These are phyloP conservation scores for Druon quercuslanigerum DNA, from an alignment of 1,140 invertebrate species.

Conservation along the genomic window DNA sequence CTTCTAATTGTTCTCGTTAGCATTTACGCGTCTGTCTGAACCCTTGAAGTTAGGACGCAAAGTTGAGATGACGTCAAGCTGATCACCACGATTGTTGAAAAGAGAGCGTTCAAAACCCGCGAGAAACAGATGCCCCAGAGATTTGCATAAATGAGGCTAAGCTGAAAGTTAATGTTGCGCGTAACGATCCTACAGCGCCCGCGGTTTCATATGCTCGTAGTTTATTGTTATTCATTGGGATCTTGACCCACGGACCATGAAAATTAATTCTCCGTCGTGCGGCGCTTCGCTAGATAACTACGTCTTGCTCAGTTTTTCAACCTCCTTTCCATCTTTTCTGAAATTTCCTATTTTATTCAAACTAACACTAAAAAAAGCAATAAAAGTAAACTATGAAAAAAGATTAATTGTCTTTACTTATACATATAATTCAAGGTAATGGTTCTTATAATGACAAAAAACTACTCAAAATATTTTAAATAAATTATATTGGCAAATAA, in stretches of 20 bases:
- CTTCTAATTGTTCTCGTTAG: constrained; percentile 75
- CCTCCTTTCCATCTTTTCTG: background rate
- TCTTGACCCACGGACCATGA: constrained; percentile 49
- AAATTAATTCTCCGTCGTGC: constrained; percentile 55
- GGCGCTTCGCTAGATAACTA: background rate
- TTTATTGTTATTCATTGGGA: constrained; percentile 63
- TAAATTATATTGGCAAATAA: background rate
- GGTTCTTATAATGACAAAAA: no score
- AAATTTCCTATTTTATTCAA: background rate
- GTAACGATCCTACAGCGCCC: constrained; percentile 55
- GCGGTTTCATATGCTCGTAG: constrained; percentile 45
- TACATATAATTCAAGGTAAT: no score
- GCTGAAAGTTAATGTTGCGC: constrained; percentile 62
- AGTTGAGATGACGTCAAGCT: constrained; percentile 55
- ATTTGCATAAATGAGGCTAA: constrained; percentile 70
- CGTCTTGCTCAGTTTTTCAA: constrained; percentile 1
- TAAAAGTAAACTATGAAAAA: no score
- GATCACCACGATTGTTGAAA: constrained; percentile 43
- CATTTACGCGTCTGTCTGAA: constrained; percentile 74
- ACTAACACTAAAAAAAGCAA: no score
- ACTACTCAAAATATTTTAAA: background rate
- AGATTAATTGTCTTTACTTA: no score
- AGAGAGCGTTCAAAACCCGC: constrained; percentile 41
- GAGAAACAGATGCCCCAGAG: constrained; percentile 64
- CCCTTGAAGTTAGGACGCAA: constrained; percentile 68